Conservation (phyloP, 2,888 invertebrate species). For the Acrobeloides nanus region DNA sequence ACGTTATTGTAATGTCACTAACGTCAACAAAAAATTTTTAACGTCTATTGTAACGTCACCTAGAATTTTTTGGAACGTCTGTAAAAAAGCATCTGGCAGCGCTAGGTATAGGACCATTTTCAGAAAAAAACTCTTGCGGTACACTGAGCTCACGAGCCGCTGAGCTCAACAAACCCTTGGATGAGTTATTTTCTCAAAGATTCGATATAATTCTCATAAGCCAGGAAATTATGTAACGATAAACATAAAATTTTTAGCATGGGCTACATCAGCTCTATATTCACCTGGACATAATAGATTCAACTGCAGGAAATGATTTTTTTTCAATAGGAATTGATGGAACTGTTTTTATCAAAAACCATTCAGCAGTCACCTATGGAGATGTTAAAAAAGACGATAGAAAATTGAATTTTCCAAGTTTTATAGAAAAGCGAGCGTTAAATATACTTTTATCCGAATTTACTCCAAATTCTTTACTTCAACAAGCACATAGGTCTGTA, state of each 20-base stretch:
- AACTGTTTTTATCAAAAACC: constrained; percentile 14
- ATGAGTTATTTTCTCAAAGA: background rate
- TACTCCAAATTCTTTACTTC: constrained; percentile 21
- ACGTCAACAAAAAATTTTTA: too few relatives aligned
- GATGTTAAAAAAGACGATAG: background rate
- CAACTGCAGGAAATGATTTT: constrained; percentile 20
- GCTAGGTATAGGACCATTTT: too few relatives aligned
- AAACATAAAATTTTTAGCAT: constrained; percentile 1
- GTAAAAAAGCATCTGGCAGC: too few relatives aligned
- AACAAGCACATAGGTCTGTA: constrained; percentile 33
- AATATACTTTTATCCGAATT: constrained; percentile 27
- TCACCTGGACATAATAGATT: constrained; percentile 29
- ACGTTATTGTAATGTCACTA: too few relatives aligned
- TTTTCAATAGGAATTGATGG: constrained; percentile 23
- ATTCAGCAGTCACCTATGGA: background rate
- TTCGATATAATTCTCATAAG: background rate
- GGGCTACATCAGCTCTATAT: constrained; percentile 11
- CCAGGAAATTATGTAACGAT: background rate
- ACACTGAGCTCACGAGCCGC: too few relatives aligned
- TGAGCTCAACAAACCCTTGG: too few relatives aligned
- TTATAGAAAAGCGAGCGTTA: constrained; percentile 10
- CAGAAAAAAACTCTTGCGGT: too few relatives aligned
- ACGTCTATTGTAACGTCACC: too few relatives aligned
- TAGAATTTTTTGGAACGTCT: too few relatives aligned
- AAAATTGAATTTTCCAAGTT: constrained; percentile 12